phyloP scores from a whole-genome alignment of 2,888 invertebrate species.

The Dynastes grantii region DNA sequence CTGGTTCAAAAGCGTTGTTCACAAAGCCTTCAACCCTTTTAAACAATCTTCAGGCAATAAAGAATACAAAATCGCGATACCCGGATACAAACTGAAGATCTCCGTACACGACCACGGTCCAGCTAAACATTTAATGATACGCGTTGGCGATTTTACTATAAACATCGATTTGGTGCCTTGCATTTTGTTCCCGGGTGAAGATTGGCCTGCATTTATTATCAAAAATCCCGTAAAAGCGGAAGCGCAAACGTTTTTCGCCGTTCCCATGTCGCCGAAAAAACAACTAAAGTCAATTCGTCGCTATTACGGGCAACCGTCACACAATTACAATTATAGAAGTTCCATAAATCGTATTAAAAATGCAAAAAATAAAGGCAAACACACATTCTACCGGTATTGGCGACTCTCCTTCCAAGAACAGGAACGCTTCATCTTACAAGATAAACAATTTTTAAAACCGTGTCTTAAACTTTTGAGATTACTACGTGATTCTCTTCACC shows the following conservation, averaged over 20 bases:
- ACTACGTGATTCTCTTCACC: too few species aligned
- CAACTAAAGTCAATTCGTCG: too few species aligned
- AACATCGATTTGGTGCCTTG: slow-evolving; percentile 71
- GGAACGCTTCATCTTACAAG: slow-evolving; percentile 72
- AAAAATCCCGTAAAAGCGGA: too few species aligned
- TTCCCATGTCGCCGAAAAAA: too few species aligned
- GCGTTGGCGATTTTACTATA: slow-evolving; percentile 59
- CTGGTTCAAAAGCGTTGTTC: too few species aligned
- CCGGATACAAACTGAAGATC: slow-evolving; percentile 60
- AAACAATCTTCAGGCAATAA: too few species aligned
- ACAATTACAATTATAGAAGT: too few species aligned
- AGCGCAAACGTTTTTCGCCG: too few species aligned
- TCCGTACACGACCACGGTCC: slow-evolving; percentile 72
- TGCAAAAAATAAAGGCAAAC: slow-evolving; percentile 52
- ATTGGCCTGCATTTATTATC: slow-evolving; percentile 66
- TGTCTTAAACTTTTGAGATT: slow-evolving; percentile 70
- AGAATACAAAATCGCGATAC: too few species aligned
- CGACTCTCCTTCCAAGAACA: slow-evolving; percentile 74
- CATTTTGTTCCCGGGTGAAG: slow-evolving; percentile 60
- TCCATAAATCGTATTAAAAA: too few species aligned
- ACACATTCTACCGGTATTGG: slow-evolving; percentile 68
- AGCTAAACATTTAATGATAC: slow-evolving; percentile 71
- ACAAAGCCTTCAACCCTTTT: too few species aligned
- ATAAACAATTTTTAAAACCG: slow-evolving; percentile 70
- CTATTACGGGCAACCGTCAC: too few species aligned